Percentiles rank a stretch among this genome's conserved stretches.
Conservation (phyloP, 2,113 vertebrate species). For the Chrysochloris asiatica region DNA sequence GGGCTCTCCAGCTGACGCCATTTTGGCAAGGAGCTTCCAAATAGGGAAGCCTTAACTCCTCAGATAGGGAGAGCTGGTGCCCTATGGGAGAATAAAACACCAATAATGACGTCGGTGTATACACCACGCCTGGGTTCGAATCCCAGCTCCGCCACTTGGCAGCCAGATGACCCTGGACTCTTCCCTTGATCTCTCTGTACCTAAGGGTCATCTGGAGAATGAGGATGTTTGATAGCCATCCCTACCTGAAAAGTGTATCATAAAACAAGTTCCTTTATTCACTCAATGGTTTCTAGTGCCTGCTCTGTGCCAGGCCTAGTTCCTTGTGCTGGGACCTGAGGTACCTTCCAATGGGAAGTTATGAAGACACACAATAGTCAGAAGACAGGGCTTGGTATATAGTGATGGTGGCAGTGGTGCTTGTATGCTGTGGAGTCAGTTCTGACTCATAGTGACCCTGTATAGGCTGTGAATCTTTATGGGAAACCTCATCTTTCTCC, state of each 20-base stretch:
- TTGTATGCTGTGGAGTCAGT: no score
- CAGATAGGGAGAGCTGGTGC: not conserved
- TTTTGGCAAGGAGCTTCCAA: slow-evolving; percentile 70
- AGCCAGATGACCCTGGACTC: not conserved
- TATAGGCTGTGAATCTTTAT: no score
- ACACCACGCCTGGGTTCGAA: not conserved
- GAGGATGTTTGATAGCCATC: not conserved
- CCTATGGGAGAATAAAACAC: not conserved
- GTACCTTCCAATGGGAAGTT: not conserved
- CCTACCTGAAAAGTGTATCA: not conserved
- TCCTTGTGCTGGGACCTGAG: not conserved
- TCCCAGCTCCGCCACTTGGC: not conserved
- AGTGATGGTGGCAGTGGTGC: no score
- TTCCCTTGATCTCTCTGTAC: not conserved
- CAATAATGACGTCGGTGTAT: not conserved
- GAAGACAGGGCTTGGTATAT: not conserved
- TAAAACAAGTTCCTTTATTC: not conserved
- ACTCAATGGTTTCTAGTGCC: not conserved
- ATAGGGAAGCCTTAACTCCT: not conserved
- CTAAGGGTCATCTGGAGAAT: not conserved
- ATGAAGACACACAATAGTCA: not conserved
- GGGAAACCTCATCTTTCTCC: no score
- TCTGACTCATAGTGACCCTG: no score
- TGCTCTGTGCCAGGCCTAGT: not conserved
- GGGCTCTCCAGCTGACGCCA: slow-evolving; percentile 90